These are phyloP conservation scores for Rousettus leschenaultii DNA, from an alignment of 2,113 vertebrate species.

Conservation along the genomic window DNA sequence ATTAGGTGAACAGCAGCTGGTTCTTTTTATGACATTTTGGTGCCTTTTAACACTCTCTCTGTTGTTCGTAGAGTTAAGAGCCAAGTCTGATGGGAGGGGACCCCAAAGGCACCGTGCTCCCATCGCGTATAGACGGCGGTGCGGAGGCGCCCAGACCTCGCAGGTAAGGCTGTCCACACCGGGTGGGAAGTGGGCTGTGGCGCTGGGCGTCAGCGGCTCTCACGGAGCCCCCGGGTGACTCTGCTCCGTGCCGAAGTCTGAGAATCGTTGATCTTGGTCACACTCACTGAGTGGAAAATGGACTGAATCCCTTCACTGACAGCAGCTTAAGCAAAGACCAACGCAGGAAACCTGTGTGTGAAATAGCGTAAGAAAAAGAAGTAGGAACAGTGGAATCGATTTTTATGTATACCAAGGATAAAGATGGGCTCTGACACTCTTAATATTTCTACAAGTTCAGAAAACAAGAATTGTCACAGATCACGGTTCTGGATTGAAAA, in stretches of 20 bases:
- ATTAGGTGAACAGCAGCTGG: background rate
- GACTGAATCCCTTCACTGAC: fast-evolving
- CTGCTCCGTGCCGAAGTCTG: background rate
- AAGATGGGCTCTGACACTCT: background rate
- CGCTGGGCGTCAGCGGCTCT: too few species aligned
- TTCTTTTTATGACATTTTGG: background rate
- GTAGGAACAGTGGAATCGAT: background rate
- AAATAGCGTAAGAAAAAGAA: background rate
- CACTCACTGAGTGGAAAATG: fast-evolving
- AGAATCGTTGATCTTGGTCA: background rate
- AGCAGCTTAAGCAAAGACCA: background rate
- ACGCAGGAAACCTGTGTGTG: too few species aligned
- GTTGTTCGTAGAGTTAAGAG: background rate
- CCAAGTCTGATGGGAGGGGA: fast-evolving
- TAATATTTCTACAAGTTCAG: background rate
- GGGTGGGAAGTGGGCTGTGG: fast-evolving
- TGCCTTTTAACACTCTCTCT: fast-evolving
- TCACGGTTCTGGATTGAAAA: background rate
- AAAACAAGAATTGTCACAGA: background rate
- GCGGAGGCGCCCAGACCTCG: too few species aligned
- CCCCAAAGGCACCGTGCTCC: fast-evolving
- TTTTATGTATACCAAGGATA: background rate
- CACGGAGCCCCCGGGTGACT: background rate
- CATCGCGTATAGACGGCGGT: fast-evolving
- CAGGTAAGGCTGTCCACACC: fast-evolving